Conservation (phyloP, 2,113 vertebrate genomes). For the Nycticryphes semicollaris region DNA sequence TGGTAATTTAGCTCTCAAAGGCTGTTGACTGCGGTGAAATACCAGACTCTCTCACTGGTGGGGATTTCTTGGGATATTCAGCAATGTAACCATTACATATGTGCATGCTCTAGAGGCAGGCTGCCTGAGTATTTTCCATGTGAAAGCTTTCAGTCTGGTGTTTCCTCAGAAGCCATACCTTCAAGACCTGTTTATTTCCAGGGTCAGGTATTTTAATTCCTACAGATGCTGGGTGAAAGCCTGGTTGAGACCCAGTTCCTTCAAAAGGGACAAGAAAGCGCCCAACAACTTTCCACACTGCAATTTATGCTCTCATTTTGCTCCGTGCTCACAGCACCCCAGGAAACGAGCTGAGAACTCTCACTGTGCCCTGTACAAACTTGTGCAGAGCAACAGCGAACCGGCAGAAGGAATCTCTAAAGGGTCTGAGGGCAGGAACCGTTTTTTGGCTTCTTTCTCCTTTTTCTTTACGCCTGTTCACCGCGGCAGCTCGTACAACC, state of each 20-base stretch:
- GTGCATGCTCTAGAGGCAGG: background rate
- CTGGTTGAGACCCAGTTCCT: background rate
- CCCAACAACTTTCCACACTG: background rate
- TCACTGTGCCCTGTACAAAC: no score
- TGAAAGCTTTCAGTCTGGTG: fast-evolving
- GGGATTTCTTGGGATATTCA: background rate
- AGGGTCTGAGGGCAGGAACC: fast-evolving
- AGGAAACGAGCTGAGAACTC: background rate
- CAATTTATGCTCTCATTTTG: background rate
- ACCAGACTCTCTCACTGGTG: background rate
- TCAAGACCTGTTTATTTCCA: no score
- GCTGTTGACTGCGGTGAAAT: background rate
- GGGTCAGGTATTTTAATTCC: no score
- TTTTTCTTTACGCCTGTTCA: background rate
- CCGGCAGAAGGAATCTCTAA: fast-evolving
- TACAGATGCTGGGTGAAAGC: background rate
- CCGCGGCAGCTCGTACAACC: fast-evolving
- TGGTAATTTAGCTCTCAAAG: background rate
- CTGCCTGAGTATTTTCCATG: fast-evolving
- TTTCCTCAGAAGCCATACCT: background rate
- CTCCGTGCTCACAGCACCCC: fast-evolving
- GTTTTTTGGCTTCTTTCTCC: background rate
- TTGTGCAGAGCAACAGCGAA: background rate
- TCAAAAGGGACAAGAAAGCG: background rate
- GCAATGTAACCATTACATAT: background rate